Percentiles rank a stretch among this genome's conserved stretches.
phyloP scores from a whole-genome alignment of 1,140 invertebrate genomes.

The Saxidomus purpurata region DNA sequence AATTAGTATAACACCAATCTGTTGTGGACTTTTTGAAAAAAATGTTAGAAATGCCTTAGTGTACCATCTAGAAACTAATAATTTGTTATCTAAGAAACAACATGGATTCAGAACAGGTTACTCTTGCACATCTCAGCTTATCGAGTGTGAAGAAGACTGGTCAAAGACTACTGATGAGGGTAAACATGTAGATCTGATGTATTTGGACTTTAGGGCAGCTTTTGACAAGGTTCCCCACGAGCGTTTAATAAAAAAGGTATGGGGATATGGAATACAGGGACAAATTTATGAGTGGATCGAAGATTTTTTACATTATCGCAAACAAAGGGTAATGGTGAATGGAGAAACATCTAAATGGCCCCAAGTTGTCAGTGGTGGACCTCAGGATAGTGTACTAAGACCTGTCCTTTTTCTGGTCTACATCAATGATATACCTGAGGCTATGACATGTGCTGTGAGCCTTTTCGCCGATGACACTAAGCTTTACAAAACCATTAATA shows the following conservation, averaged over 20 bases:
- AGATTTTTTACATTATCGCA: too few species aligned
- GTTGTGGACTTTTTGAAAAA: neutral
- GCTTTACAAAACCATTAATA: too few species aligned
- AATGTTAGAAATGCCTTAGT: neutral
- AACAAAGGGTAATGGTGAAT: too few species aligned
- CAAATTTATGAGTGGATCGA: too few species aligned
- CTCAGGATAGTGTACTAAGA: too few species aligned
- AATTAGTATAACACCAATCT: neutral
- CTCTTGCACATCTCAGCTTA: neutral
- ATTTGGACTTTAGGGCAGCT: neutral
- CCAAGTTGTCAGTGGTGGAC: too few species aligned
- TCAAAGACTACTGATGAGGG: neutral
- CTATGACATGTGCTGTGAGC: too few species aligned
- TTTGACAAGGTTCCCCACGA: neutral
- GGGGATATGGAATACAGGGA: too few species aligned
- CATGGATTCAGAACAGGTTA: slow-evolving; percentile 16
- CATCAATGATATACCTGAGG: too few species aligned
- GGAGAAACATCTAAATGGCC: too few species aligned
- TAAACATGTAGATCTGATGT: neutral
- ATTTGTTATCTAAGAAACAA: neutral
- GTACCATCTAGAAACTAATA: neutral
- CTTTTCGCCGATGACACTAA: too few species aligned
- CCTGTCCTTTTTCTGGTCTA: too few species aligned
- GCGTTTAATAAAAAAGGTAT: neutral
- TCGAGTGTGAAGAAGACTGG: neutral